Evolutionary conservation across 1,140 invertebrate species (phyloP), one percentile per base, ranked within the genome.

Genomic region (Dufourea novaeangliae): DNA sequence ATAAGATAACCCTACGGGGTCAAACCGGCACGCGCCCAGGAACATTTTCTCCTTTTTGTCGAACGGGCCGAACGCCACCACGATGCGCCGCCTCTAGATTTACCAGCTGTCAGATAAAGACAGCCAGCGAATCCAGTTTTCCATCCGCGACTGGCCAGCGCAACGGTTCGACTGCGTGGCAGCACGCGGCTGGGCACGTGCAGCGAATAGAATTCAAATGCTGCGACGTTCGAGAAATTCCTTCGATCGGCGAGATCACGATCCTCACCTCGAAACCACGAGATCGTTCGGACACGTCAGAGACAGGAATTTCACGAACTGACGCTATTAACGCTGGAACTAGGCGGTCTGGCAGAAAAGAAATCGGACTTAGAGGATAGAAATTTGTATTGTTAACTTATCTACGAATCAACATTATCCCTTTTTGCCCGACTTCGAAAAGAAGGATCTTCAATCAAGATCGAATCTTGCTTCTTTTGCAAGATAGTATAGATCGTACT

Each of bases 21-120:
- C 79, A 69, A n/a, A 59, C 4, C 41, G 79, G 79, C 80, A 82
- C 80, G 80, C 73, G 72, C 67, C 34, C 34, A 37, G 3, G 34
- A 37, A 37, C 52, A 76, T 81, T 69, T 82, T 52, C n/a, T n/a
- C 44, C 66, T 59, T 50, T 39, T 50, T 46, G 37, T 41, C 39
- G 64, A 56, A 8, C 17, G 22, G 17, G 14, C 52, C 2, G n/a
- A 6, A 17, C 37, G 39, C n/a, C 54, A 22, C 20, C 57, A 17
- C 41, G 25, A 63, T 34, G 64, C 37, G 22, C 44, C 50, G 39
- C 75, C 64, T 44, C 41, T 54, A 44, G n/a, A 70, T 78, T 71
- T 70, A 70, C 67, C 57, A 37, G 74, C 57, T 32, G 75, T 78
- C 68, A 56, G 57, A 71, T 63, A 71, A n/a, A 78, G 68, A 71